Evolutionary conservation across 2,797 vertebrate genomes (phyloP), one percentile per base, ranked within the genome.

Genomic region (Chaenodraco wilsoni): DNA sequence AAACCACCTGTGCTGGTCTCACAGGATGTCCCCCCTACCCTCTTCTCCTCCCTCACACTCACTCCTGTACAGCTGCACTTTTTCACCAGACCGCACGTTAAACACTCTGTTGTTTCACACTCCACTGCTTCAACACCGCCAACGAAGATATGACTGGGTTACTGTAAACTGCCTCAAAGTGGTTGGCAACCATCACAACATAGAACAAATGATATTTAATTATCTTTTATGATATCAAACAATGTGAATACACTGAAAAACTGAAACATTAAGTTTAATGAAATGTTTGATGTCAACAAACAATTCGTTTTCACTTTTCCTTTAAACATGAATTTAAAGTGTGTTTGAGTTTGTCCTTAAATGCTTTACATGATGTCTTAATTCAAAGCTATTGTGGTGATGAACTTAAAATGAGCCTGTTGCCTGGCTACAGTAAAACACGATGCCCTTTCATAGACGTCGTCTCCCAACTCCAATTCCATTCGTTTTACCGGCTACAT

Each of bases 1-100:
- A 76, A 94, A 95, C 95, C 97, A 96, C 96, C 97, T 96, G 94
- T 88, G 92, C 91, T 91, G 91, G 93, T 94, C 95, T 94, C 94
- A 94, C 94, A 96, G 95, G 95, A 97, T 96, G 95, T 90, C 89
- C 75, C 79, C 54, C 40, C 33, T 52, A 58, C 74, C 78, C 66
- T 76, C 57, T 33, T 61, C 70, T 61, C 54, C 63, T 65, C 76
- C 72, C 11, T 65, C 16, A 66, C 62, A 76, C 75, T 44, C 65
- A 69, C 78, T 62, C 49, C 76, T 74, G 61, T 81, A 84, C 87
- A 91, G 86, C 87, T 89, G 87, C 81, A 71, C 76, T 48, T 56
- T 64, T 82, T 79, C 2, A 72, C 54, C 81, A 82, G 87, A 91
- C 88, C 85, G 3, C 88, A 84, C 63, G 27, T 65, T 9, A 15